Conservation (phyloP, 2,888 invertebrate species). For the Crossocerus cetratus region DNA sequence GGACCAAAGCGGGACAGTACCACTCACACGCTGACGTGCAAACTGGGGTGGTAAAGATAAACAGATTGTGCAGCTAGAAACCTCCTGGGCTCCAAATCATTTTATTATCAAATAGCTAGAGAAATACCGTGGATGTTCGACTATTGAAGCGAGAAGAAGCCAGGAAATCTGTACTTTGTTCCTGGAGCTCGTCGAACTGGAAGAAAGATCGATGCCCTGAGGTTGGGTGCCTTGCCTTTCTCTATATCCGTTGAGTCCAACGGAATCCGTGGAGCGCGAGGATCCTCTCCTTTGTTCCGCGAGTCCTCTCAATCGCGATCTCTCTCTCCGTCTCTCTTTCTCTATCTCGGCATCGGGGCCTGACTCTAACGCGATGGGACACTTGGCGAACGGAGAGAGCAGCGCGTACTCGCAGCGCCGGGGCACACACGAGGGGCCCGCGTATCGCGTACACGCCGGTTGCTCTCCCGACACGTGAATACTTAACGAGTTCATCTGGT, state of each 20-base stretch:
- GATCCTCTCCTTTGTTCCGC: slow-evolving; percentile 32
- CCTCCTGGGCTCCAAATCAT: no score
- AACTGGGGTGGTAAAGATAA: no score
- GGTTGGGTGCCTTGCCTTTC: not conserved
- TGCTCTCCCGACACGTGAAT: slow-evolving; percentile 39
- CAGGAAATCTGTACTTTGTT: not conserved
- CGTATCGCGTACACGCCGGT: slow-evolving; percentile 21
- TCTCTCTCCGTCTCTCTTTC: no score
- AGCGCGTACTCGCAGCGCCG: slow-evolving; percentile 6
- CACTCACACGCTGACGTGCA: no score
- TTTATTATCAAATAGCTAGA: no score
- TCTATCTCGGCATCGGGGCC: slow-evolving; percentile 15
- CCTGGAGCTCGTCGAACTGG: slow-evolving; percentile 9
- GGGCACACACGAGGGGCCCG: slow-evolving; percentile 1
- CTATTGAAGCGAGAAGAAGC: not conserved
- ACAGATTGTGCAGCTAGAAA: no score
- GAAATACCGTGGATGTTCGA: no score
- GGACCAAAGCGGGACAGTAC: no score
- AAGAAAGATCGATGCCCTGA: not conserved
- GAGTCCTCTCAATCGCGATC: slow-evolving; percentile 9
- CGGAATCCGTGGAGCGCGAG: slow-evolving; percentile 10
- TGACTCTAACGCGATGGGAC: slow-evolving; percentile 53
- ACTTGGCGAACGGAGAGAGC: slow-evolving; percentile 16
- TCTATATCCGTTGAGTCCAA: not conserved
- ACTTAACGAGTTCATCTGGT: slow-evolving; percentile 48